Evolutionary conservation across 53 echinoderm and acorn worm species (phyloP), one percentile per base, ranked within the genome.

Genomic region (Mesocentrotus franciscanus): DNA sequence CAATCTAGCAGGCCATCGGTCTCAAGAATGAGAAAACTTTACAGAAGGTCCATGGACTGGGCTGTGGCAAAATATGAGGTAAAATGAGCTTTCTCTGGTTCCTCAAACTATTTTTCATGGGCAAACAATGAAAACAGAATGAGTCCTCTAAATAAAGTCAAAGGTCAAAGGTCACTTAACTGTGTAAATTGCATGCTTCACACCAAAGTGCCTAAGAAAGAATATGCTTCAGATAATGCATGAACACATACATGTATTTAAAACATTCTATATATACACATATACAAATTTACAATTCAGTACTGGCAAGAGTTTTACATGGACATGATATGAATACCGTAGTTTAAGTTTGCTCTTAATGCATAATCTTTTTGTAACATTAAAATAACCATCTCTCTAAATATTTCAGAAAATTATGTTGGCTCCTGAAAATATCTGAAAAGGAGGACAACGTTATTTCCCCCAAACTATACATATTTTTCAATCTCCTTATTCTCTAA

Each of bases 301-400:
- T 87, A 87, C 87, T 87, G 87, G 87, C 87, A 87, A 87, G 87
- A 58, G 6, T 87, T 87, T 87, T 11, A 87, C 56, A 87, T 87
- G 29, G 87, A 87, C 87, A 87, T 87, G n/a, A 57, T 27, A 56
- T 87, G 87, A 59, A 87, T 84, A 49, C 17, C 9, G 49, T 75
- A 64, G 64, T 39, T 12, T 1, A 42, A 39, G 22, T 36, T 39
- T 76, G 78, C 32, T 81, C 81, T 35, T 16, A 20, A 42, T 42
- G 81, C 42, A 39, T 35, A 8, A 2, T 32, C 33, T 76, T 75
- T 75, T 33, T 76, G 22, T 30, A 32, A 30, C 3, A 2, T 39
- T 7, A 79, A 36, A 0, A 18, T 11, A 18, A 32, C 35, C 16
- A 27, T 9, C 29, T 26, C 16, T 13, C 35, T 14, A 32, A 22